These are phyloP conservation scores for Pteromalus puparum DNA, from an alignment of 1,140 invertebrate genomes.

Conservation along the genomic window DNA sequence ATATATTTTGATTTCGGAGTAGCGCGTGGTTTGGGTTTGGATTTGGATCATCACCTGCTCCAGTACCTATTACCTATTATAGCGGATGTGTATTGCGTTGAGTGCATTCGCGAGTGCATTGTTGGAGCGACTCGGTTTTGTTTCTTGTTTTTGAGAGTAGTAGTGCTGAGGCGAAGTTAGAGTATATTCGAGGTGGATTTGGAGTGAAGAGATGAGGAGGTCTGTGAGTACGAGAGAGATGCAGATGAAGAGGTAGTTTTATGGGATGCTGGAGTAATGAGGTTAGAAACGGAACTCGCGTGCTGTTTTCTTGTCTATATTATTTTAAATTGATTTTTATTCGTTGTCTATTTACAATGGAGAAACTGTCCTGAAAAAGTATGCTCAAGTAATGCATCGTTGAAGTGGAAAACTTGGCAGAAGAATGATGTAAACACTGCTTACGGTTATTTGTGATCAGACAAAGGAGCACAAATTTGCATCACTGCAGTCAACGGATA, in stretches of 20 bases:
- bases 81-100: neutral
- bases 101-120: neutral
- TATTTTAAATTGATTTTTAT: neutral
- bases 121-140: too few species aligned
- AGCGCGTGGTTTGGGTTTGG: neutral
- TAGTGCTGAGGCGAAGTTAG: neutral
- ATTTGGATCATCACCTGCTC: too few species aligned
- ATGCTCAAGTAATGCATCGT: too few species aligned
- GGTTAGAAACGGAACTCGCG: neutral
- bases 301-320: neutral
- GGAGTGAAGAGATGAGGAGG: too few species aligned
- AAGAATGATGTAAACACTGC: too few species aligned
- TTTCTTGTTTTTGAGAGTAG: neutral
- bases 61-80: too few species aligned
- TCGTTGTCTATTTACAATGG: neutral
- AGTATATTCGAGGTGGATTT: neutral
- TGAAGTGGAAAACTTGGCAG: too few species aligned
- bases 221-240: neutral
- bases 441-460: too few species aligned
- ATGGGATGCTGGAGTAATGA: neutral
- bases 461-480: too few species aligned
- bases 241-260: neutral
- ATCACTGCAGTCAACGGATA: neutral
- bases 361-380: neutral
- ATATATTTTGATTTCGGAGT: neutral